phyloP scores from a whole-genome alignment of 1,140 invertebrate species.

The Scaptomyza pallida region DNA sequence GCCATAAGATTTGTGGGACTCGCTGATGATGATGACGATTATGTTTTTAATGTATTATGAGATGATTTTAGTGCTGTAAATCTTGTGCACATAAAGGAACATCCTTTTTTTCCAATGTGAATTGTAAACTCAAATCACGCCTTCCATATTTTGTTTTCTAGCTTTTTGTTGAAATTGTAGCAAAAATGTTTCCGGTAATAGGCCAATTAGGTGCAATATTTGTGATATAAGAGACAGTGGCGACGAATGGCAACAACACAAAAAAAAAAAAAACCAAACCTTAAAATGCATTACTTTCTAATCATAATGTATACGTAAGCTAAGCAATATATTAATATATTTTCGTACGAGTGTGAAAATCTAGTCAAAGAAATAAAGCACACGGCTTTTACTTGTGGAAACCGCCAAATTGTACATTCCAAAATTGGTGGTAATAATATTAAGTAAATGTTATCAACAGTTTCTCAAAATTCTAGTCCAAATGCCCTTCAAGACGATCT shows the following conservation, averaged over 20 bases:
- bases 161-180: slow-evolving; percentile 54
- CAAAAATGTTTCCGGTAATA: slow-evolving; percentile 70
- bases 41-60: background rate
- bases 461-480: slow-evolving; percentile 38
- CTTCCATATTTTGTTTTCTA: slow-evolving; percentile 10
- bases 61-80: background rate
- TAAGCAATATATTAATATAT: slow-evolving; percentile 46
- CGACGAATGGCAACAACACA: slow-evolving; percentile 29
- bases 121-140: background rate
- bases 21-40: slow-evolving; percentile 1
- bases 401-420: slow-evolving; percentile 44
- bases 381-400: slow-evolving; percentile 28
- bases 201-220: slow-evolving; percentile 83
- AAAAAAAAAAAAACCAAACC: too few species aligned
- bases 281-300: slow-evolving; percentile 1
- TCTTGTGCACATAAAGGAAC: too few species aligned
- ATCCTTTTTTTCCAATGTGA: background rate
- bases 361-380: slow-evolving; percentile 64
- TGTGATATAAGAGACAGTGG: slow-evolving; percentile 75
- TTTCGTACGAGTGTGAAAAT: slow-evolving; percentile 71
- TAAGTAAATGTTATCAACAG: slow-evolving; percentile 25
- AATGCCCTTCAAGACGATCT: slow-evolving; percentile 6
- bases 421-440: slow-evolving; percentile 10
- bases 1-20: slow-evolving; percentile 52
- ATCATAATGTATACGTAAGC: slow-evolving; percentile 10